These are phyloP conservation scores for Drosophila cracens DNA, from an alignment of 2,888 invertebrate species.

Conservation along the genomic window DNA sequence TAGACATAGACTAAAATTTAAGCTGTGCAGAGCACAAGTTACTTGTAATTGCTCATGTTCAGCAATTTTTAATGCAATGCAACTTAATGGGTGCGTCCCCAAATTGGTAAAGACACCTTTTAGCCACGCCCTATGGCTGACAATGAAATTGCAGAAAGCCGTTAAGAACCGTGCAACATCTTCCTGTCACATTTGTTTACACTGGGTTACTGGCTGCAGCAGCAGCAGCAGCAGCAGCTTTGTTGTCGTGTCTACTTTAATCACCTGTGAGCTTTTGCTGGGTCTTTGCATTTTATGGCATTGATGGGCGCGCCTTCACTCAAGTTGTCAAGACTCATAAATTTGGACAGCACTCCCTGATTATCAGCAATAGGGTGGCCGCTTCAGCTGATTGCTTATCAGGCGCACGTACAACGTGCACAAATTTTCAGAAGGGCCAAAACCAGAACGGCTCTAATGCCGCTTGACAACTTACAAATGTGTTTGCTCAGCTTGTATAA, in stretches of 20 bases:
- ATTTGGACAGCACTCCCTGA: conserved; percentile 45
- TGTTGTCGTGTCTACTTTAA: conserved; percentile 37
- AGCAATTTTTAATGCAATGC: conserved; percentile 9
- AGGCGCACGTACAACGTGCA: conserved; percentile 18
- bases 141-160: conserved; percentile 49
- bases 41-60: conserved; percentile 8
- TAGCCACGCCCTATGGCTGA: conserved; percentile 26
- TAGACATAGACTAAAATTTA: background rate
- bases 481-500: conserved; percentile 63
- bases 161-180: conserved; percentile 55
- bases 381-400: conserved; percentile 44
- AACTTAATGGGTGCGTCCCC: conserved; percentile 5
- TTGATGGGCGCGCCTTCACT: conserved; percentile 37
- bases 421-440: conserved; percentile 5
- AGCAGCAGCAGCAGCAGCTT: conserved; percentile 16
- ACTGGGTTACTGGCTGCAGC: conserved; percentile 13
- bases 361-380: conserved; percentile 25
- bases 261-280: conserved; percentile 50
- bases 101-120: conserved; percentile 27
- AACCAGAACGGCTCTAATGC: conserved; percentile 55
- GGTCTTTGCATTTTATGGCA: conserved; percentile 49
- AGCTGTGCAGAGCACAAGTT: background rate
- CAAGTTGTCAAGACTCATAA: conserved; percentile 61
- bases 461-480: conserved; percentile 67
- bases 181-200: conserved; percentile 50